Conservation (phyloP, 2,797 vertebrate genomes). For the Takifugu ocellatus region DNA sequence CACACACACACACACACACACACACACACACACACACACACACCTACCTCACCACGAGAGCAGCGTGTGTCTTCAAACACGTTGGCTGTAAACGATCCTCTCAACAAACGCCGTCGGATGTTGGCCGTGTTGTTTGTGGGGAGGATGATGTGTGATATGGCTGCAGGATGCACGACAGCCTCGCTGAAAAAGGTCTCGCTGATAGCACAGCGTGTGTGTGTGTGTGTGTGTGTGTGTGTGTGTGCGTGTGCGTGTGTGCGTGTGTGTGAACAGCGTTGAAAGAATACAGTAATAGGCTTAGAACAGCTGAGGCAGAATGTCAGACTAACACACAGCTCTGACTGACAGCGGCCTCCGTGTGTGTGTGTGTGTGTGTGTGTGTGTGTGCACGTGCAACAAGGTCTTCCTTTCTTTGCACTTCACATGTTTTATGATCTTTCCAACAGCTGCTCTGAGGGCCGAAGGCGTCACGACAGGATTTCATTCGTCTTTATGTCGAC, state of each 20-base stretch:
- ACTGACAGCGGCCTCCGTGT: constrained; percentile 51
- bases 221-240: constrained; percentile 23
- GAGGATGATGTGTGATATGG: constrained; percentile 61
- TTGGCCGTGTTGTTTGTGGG: constrained; percentile 42
- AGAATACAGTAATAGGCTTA: constrained; percentile 72
- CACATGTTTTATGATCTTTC: too few relatives aligned
- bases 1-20: constrained; percentile 57
- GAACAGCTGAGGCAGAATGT: constrained; percentile 52
- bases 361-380: neutral
- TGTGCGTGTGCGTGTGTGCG: constrained; percentile 32
- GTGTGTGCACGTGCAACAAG: constrained; percentile 12
- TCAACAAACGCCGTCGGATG: constrained; percentile 81
- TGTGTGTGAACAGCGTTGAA: constrained; percentile 59
- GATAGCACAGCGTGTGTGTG: constrained; percentile 38
- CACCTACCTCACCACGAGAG: constrained; percentile 72
- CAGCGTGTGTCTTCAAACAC: constrained; percentile 77
- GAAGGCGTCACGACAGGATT: too few relatives aligned
- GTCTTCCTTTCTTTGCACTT: constrained; percentile 8
- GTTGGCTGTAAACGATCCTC: constrained; percentile 90
- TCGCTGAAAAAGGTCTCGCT: constrained; percentile 73
- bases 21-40: constrained; percentile 31
- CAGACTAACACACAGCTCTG: constrained; percentile 56
- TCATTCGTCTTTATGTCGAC: too few relatives aligned
- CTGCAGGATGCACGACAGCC: constrained; percentile 67
- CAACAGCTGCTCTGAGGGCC: neutral